Base-by-base conservation (phyloP, 2,888 invertebrate genomes). In the Eilema sororculum region DNA sequence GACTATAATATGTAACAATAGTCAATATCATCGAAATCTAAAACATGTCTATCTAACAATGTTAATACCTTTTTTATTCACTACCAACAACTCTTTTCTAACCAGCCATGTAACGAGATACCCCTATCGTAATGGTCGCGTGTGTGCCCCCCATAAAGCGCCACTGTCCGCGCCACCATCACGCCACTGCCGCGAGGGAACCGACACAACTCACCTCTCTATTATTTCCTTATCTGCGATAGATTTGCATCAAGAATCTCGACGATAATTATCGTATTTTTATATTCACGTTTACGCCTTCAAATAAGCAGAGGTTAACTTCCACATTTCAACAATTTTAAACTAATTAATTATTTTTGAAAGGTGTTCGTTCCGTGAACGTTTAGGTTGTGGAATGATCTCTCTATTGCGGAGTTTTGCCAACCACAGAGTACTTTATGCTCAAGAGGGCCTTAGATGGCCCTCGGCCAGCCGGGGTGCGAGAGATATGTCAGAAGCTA, bases 211-310 rank as follows among this genome's bases (percentile, higher is more conserved):
- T 60, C 59, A 52, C 46, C n/a, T 46, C 63, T 58, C 37, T 57
- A 20, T 69, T 60, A 66, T 66, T 65, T 69, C 16, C 60, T 69
- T 69, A 69, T 69, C 65, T 28, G 56, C 22, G 1, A 25, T 33
- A n/a, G 30, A 62, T 66, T 61, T 67, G 66, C 69, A 69, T 69
- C 24, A 61, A n/a, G 22, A 28, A 66, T 70, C 69, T 66, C 61
- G n/a, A 13, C 22, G 52, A 33, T 65, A 33, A 60, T 69, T 69
- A 65, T 28, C 33, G 60, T 46, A 56, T 41, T 46, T 57, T 59
- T 52, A 57, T 68, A 58, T 13, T 25, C 16, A 28, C 58, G 13
- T 8, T 24, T 28, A 24, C 20, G 8, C 25, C 25, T 25, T 25
- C 13, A 28, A 52, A 46, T n/a, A 52, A 52, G n/a, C n/a, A 8